Conservation (phyloP, 2,113 vertebrate species). For the Fukomys damarensis region DNA sequence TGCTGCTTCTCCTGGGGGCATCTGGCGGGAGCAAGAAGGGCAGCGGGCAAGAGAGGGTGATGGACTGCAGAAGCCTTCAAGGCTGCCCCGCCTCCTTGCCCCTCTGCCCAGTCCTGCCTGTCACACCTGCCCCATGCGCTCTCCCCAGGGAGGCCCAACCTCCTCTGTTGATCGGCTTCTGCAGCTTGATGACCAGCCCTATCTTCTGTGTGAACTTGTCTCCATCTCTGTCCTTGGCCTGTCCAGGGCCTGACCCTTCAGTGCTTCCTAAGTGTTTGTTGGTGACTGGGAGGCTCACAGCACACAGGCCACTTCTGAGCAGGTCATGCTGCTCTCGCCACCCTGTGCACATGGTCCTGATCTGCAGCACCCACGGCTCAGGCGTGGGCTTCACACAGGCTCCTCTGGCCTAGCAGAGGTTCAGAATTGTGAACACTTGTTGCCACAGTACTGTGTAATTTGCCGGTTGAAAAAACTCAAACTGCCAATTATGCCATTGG, state of each 20-base stretch:
- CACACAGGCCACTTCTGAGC: background rate
- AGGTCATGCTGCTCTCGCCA: rapidly evolving
- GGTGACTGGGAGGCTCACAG: rapidly evolving
- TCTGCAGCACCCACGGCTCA: rapidly evolving
- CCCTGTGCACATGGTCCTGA: rapidly evolving
- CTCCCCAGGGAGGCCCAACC: background rate
- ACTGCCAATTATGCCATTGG: rapidly evolving
- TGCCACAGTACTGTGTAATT: background rate
- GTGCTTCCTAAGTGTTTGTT: background rate
- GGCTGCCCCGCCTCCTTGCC: background rate
- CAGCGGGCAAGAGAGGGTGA: background rate
- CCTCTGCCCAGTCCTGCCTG: too few relatives aligned
- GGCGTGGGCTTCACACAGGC: background rate
- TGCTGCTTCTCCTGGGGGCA: rapidly evolving
- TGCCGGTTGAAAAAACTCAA: background rate
- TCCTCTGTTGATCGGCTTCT: background rate
- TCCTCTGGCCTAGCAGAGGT: background rate
- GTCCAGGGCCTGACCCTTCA: rapidly evolving
- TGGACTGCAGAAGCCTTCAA: rapidly evolving
- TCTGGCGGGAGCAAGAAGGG: too few relatives aligned
- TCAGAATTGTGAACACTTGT: background rate
- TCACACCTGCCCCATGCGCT: background rate
- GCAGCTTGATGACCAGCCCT: background rate
- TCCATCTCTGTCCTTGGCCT: background rate
- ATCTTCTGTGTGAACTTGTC: background rate